Evolutionary conservation across 2,113 vertebrate species (phyloP), one percentile per base, ranked within the genome.

Genomic region (Cephalopholis sonnerati): DNA sequence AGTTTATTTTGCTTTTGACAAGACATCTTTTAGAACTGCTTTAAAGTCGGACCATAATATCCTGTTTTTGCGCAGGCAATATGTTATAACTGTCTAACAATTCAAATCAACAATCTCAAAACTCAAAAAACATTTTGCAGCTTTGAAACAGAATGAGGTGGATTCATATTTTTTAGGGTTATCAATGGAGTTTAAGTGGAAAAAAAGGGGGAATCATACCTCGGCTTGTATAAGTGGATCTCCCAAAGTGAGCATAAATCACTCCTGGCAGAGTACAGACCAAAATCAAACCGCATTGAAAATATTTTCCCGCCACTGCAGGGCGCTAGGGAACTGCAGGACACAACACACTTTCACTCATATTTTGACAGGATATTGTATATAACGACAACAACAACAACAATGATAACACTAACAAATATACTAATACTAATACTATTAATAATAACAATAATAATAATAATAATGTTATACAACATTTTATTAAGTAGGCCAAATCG

Each of bases 281-380:
- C 54, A 2, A 24, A 62, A 72, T 65, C 20, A 80, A 69, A 62
- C 25, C 24, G 48, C 29, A 16, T 6, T 73, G 36, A 12, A 78
- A 44, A 48, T 29, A 51, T 50, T 25, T 29, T 59, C 55, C 87
- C 6, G 41, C 93, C 92, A 87, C 94, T 93, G 90, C 69, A 92
- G 85, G 93, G 94, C 93, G 94, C 93, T 94, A 86, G 69, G 86
- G 88, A 89, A 67, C 93, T 89, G 77, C 77, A 61, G 84, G 67
- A 83, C 41, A 51, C 54, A 36, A 24, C 29, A 46, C 41, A 22
- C 10, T 16, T 41, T 7, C 32, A 53, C 3, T 16, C 20, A 67
- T 57, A 41, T 4, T 39, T 68, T 25, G 29, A 81, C 29, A 51
- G 15, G 0, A 68, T 0, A 32, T 20, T 39, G 18, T 36, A 18